Conservation (phyloP, 2,797 vertebrate genomes). For the Babyrousa celebensis region DNA sequence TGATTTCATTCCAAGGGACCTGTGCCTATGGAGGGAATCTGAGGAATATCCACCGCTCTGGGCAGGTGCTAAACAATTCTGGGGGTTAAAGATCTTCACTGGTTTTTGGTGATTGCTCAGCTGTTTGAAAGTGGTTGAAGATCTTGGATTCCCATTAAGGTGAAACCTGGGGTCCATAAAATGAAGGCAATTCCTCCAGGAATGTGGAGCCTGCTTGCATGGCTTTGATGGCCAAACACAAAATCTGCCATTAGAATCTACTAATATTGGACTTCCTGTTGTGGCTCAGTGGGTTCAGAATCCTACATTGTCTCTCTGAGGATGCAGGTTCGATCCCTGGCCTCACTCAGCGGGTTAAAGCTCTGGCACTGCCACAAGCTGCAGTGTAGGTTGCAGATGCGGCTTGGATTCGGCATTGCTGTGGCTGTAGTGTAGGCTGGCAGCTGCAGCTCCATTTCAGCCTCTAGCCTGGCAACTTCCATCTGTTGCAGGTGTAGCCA, state of each 20-base stretch:
- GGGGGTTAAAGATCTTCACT: not conserved
- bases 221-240: not conserved
- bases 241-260: not conserved
- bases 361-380: too few relatives aligned
- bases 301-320: too few relatives aligned
- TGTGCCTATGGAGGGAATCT: not conserved
- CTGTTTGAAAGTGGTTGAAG: constrained; percentile 21
- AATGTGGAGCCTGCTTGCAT: not conserved
- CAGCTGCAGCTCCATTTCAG: too few relatives aligned
- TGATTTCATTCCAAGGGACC: not conserved
- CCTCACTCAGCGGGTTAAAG: too few relatives aligned
- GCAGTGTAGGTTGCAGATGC: too few relatives aligned
- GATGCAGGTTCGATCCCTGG: too few relatives aligned
- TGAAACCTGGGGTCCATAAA: not conserved
- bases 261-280: not conserved
- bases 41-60: not conserved
- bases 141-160: not conserved
- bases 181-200: not conserved
- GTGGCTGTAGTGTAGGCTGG: too few relatives aligned
- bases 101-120: not conserved
- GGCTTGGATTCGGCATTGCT: too few relatives aligned
- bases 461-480: too few relatives aligned
- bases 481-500: too few relatives aligned
- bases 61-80: not conserved
- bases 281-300: too few relatives aligned